phyloP scores from a whole-genome alignment of 2,113 vertebrate genomes.

The Montifringilla adamsi region DNA sequence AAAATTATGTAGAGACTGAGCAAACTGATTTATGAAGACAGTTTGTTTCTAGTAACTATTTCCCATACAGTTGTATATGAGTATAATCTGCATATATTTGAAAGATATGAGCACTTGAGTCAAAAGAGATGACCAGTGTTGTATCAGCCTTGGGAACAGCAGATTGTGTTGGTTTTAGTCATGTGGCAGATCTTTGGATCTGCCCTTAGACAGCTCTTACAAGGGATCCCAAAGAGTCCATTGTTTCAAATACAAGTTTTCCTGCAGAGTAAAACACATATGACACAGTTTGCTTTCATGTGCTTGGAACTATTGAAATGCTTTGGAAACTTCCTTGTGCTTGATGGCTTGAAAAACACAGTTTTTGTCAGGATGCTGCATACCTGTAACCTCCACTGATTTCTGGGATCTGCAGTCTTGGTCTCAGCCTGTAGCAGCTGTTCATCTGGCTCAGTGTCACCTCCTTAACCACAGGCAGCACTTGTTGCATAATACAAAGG shows the following conservation, averaged over 20 bases:
- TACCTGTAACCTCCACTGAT: not conserved
- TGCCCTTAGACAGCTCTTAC: not conserved
- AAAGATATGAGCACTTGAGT: not conserved
- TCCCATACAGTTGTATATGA: not conserved
- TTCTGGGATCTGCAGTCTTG: not conserved
- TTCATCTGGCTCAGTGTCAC: not conserved
- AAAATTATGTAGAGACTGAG: not conserved
- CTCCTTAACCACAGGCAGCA: not conserved
- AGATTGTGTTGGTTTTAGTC: not conserved
- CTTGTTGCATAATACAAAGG: not conserved
- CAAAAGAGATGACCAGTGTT: not conserved
- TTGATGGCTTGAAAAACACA: not conserved
- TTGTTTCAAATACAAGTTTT: not conserved
- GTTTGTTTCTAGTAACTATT: not conserved
- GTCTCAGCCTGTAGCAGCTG: not conserved
- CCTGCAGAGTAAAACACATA: not conserved
- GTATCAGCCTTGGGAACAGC: not conserved
- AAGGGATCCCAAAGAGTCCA: not conserved
- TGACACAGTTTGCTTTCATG: rapidly evolving
- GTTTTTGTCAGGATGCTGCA: not conserved
- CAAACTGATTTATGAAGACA: not conserved
- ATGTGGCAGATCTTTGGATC: not conserved
- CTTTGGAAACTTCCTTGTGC: not conserved
- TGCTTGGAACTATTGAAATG: not conserved
- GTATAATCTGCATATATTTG: not conserved